These are phyloP conservation scores for Crocodylus rhombifer DNA, from an alignment of 2,797 vertebrate genomes.

Conservation along the genomic window DNA sequence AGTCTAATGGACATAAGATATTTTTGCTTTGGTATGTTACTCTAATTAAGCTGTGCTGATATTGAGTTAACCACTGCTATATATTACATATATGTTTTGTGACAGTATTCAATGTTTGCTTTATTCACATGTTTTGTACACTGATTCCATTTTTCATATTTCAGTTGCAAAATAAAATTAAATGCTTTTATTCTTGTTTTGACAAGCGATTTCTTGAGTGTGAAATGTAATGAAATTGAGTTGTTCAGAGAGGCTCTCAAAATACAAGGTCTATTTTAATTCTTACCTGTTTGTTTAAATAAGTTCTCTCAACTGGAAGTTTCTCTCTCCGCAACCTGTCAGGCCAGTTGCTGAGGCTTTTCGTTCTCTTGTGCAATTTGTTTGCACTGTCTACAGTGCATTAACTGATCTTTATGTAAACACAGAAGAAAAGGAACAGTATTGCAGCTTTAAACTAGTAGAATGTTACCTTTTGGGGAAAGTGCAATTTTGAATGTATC, in stretches of 20 bases:
- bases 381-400: neutral
- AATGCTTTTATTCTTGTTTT: fast-evolving
- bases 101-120: too few relatives aligned
- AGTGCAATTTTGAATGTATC: neutral
- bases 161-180: neutral
- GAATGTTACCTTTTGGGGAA: neutral
- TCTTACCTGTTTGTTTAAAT: neutral
- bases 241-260: neutral
- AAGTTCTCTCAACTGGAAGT: neutral
- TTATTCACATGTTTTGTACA: fast-evolving
- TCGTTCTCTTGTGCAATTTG: neutral
- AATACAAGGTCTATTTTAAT: neutral
- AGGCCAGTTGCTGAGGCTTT: neutral
- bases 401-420: neutral
- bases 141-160: neutral
- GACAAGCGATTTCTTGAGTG: fast-evolving
- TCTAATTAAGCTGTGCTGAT: neutral
- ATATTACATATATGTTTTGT: neutral
- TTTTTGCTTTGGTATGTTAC: neutral
- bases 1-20: neutral
- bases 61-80: neutral
- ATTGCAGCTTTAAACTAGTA: neutral
- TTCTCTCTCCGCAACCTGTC: neutral
- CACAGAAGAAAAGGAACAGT: neutral
- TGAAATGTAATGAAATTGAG: neutral